Evolutionary conservation across 2,113 vertebrate species (phyloP), one percentile per base, ranked within the genome.

Genomic region (Bostrychus sinensis): DNA sequence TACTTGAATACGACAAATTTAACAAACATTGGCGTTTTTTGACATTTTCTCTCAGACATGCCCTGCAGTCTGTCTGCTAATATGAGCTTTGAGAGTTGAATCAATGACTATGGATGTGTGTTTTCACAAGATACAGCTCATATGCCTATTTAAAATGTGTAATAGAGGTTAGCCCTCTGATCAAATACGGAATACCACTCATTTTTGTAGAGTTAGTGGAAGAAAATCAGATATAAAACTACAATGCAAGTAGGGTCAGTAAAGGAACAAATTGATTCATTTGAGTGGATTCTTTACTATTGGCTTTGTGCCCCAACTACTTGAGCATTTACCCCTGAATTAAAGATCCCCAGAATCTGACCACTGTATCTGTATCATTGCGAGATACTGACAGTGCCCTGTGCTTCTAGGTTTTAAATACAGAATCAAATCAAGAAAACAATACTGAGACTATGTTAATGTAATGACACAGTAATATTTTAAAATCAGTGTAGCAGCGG

Each of bases 61-160:
- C 48, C 48, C 23, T 51, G 48, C 48, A 51, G 48, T 51, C 7
- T 51, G 48, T 51, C 48, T 10, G 25, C 23, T n/a, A 51, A n/a
- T 25, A 9, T 17, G 48, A 51, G 48, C 25, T 26, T 25, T 39
- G 23, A 28, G 25, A 30, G 25, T 8, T 28, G 48, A 51, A 28
- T 51, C 48, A 51, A 51, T 51, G 48, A 51, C 28, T 28, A 30
- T 1, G 16, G 48, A 51, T 23, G 48, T 51, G 45, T 25, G 25
- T 14, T 51, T 51, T 51, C 14, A 51, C 16, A 30, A 28, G 48
- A 14, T 1, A 16, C 25, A n/a, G 48, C 25, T 51, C 48, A 51
- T 51, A 25, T 23, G 48, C 23, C 48, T 51, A 30, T 51, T 51
- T 17, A 51, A 30, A 51, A 51, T 28, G 48, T 51, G 25, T 51